Conservation (phyloP, 1,140 invertebrate genomes). For the Spodoptera frugiperda region DNA sequence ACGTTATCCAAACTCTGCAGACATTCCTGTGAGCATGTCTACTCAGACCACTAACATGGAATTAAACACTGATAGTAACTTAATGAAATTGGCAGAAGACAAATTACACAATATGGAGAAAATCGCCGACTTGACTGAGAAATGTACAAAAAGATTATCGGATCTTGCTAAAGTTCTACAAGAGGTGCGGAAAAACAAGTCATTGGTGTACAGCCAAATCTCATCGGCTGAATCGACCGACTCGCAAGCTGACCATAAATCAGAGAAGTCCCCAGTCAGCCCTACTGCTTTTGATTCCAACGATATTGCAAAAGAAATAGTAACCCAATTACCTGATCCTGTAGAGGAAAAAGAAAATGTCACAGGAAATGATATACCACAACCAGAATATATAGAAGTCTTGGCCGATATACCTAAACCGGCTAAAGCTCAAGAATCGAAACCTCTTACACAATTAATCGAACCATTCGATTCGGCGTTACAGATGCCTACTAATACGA, state of each 20-base stretch:
- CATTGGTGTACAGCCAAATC: slow-evolving; percentile 75
- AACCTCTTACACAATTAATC: neutral
- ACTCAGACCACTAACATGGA: slow-evolving; percentile 72
- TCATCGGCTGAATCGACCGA: slow-evolving; percentile 71
- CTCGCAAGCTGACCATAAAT: slow-evolving; percentile 71
- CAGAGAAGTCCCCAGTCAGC: slow-evolving; percentile 53
- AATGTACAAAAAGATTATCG: slow-evolving; percentile 85
- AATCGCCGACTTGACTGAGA: slow-evolving; percentile 84
- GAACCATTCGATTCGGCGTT: slow-evolving; percentile 12
- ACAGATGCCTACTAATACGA: slow-evolving; percentile 12
- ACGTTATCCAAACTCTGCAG: slow-evolving; percentile 32
- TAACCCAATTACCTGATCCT: slow-evolving; percentile 42
- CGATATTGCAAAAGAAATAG: neutral
- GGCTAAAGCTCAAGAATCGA: neutral
- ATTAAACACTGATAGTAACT: slow-evolving; percentile 65
- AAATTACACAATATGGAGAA: slow-evolving; percentile 83
- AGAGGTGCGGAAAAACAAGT: slow-evolving; percentile 86
- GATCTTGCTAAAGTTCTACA: slow-evolving; percentile 86
- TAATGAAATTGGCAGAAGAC: slow-evolving; percentile 75
- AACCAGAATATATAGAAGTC: slow-evolving; percentile 61
- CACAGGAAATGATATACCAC: slow-evolving; percentile 35
- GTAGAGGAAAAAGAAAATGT: slow-evolving; percentile 39
- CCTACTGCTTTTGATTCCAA: neutral
- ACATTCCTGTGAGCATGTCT: slow-evolving; percentile 63
- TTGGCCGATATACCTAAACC: slow-evolving; percentile 75